Conservation (phyloP, 1,140 invertebrate genomes). For the Planococcus citri region DNA sequence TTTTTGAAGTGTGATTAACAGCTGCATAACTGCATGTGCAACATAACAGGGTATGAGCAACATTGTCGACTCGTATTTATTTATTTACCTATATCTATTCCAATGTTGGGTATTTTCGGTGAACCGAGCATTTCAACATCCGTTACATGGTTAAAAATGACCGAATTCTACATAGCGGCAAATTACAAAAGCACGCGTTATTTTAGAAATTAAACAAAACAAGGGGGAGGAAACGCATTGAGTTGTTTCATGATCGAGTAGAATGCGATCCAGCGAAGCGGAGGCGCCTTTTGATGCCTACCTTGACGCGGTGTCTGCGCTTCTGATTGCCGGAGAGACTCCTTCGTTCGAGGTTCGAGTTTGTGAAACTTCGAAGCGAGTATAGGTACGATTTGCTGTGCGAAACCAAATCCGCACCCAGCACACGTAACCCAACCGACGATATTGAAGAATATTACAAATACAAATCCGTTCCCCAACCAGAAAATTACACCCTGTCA, state of each 20-base stretch:
- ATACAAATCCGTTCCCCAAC: not conserved
- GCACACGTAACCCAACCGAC: not conserved
- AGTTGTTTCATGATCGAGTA: not conserved
- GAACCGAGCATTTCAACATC: not conserved
- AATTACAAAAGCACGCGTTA: not conserved
- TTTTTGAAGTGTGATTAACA: too few species aligned
- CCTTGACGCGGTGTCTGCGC: not conserved
- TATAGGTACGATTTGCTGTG: too few species aligned
- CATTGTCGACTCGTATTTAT: too few species aligned
- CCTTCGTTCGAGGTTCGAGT: too few species aligned
- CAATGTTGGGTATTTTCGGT: not conserved
- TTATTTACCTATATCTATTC: too few species aligned
- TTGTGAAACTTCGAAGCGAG: too few species aligned
- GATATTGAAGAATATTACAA: not conserved
- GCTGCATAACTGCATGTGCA: too few species aligned
- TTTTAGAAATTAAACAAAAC: not conserved
- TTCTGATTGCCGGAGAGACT: too few species aligned
- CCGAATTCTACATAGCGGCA: not conserved
- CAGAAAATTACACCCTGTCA: not conserved
- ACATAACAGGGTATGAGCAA: too few species aligned
- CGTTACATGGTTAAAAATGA: not conserved
- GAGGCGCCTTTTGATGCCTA: not conserved
- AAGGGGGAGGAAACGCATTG: not conserved
- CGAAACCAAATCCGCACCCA: too few species aligned
- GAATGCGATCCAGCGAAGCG: not conserved